Evolutionary conservation across 2,797 vertebrate genomes (phyloP), one percentile per base, ranked within the genome.

Genomic region (Scleropages formosus): DNA sequence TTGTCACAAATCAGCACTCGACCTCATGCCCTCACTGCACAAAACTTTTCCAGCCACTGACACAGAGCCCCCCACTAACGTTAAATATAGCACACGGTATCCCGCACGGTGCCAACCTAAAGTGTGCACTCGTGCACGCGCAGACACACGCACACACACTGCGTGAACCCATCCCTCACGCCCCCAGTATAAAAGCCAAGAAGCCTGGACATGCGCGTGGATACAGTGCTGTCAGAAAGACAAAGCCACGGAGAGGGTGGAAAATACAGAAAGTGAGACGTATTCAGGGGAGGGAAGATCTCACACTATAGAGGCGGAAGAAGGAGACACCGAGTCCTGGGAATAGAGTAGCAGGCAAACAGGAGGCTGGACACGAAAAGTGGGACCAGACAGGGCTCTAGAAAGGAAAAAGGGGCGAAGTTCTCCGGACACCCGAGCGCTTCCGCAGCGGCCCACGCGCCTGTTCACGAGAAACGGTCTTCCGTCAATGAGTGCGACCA

Each of bases 401-500:
- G 53, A 70, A 70, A 22, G 15, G 20, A 26, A 64, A 56, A 22
- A 9, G 18, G 15, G 24, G 11, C 59, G 24, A 15, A 8, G 60
- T 27, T 18, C 15, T 61, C 47, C 13, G n/a, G 51, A 67, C 27
- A 67, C 8, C 0, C 31, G 12, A 11, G 24, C 31, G 31, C 27
- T 46, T 53, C 4, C 4, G 39, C 46, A 4, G 11, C 18, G 7
- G 31, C 59, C 6, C n/a, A 20, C 13, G 20, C 7, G 61, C 59
- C 20, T 24, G 18, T 4, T 9, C 15, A 4, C 11, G 1, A 8
- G 20, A 10, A 22, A 18, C 53, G 72, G 65, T 60, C 62, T 26
- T 83, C 80, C 83, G 89, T 87, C 92, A 88, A 90, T 91, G 91
- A 94, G 89, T 81, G 85, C 69, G 84, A 91, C 83, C 84, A 90